Evolutionary conservation across 2,888 invertebrate genomes (phyloP), one percentile per base, ranked within the genome.

Genomic region (Ctena decussata): DNA sequence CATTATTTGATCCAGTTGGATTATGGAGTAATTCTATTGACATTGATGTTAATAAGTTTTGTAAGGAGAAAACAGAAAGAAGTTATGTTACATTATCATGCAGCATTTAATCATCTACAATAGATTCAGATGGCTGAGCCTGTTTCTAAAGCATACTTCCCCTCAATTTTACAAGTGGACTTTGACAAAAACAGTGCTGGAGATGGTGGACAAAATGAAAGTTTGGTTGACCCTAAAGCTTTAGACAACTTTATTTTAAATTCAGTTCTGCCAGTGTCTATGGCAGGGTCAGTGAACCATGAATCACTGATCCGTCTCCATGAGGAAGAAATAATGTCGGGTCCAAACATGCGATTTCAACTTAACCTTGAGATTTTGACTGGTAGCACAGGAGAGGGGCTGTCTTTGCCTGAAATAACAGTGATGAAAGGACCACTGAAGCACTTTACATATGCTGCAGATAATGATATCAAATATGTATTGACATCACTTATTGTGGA

Each of bases 311-410:
- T 18, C 37, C n/a, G 8, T 18, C n/a, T 32, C 21, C 2, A 53
- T 37, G 39, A 21, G 24, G 30, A 18, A 35, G 35, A 71, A 39
- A 37, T 6, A 24, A 18, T 72, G n/a, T 21, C 15, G 0, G 12
- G 6, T 18, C 12, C 6, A 8, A 15, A 12, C 41, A 39, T n/a
- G n/a, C 1, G 15, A 6, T 39, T 41, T 3, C 1, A 71, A 0
- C 11, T 27, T 3, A 71, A 41, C 24, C 39, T 21, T 2, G 71
- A 71, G 12, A n/a, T 78, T 18, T 27, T 49, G 18, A 53, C 78
- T 15, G 78, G 78, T 0, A 78, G 78, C 24, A 53, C 71, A n/a
- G 44, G 71, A 21, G 78, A 78, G 27, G 78, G 78, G 1, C 72
- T 71, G 5, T 21, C 27, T 30, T 35, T 71, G 1, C 78, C 78